Percentiles rank a stretch among this genome's conserved stretches.
phyloP scores from a whole-genome alignment of 2,888 invertebrate species.

The Colletes collaris region DNA sequence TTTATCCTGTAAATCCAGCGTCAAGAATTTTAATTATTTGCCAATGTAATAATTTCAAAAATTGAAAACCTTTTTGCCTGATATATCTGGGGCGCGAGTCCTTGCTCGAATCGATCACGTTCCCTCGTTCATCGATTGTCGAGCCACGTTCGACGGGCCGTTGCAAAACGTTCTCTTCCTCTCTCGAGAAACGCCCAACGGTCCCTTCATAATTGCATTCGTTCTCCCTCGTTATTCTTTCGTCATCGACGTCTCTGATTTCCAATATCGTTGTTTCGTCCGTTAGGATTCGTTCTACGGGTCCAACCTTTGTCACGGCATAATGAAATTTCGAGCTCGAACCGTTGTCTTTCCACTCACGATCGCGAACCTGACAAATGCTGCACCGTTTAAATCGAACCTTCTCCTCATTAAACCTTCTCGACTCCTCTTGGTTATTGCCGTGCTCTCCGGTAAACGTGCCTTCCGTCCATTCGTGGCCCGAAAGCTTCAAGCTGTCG shows the following conservation, averaged over 20 bases:
- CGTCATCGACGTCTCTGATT: background rate
- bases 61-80: no score
- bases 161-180: background rate
- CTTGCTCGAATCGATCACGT: background rate
- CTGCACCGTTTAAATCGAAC: constrained; percentile 8
- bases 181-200: background rate
- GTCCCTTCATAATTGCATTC: background rate
- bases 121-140: background rate
- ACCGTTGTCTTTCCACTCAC: background rate
- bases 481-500: constrained; percentile 41
- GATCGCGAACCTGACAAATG: background rate
- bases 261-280: constrained; percentile 5
- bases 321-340: no score
- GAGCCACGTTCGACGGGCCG: constrained; percentile 37
- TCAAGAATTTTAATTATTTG: background rate
- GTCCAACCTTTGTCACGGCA: background rate
- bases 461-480: constrained; percentile 64
- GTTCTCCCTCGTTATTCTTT: background rate
- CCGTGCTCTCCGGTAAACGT: constrained; percentile 34
- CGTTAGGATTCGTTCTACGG: no score
- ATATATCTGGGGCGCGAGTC: no score
- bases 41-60: background rate
- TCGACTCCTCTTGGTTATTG: constrained; percentile 30
- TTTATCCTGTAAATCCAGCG: no score
- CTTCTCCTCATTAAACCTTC: background rate